Evolutionary conservation across 2,113 vertebrate genomes (phyloP).

Genomic region (Datnioides undecimradiatus): DNA sequence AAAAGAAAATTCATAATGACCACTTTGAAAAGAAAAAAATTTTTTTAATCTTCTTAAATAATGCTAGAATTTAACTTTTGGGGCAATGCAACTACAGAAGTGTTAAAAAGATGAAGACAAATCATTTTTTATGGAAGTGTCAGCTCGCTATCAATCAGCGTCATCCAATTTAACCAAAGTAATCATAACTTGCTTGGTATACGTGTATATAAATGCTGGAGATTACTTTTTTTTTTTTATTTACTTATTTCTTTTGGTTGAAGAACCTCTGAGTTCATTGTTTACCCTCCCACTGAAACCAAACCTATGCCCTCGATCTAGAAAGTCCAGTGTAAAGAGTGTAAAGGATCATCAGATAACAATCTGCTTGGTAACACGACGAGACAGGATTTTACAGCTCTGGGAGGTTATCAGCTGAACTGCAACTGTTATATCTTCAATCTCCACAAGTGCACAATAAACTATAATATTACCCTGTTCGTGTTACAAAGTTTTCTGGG

Average conservation of each 20-base stretch:
- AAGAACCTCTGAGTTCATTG: background rate
- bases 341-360: background rate
- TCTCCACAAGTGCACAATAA: background rate
- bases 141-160: background rate
- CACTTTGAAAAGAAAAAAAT: no score
- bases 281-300: background rate
- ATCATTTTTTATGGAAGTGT: background rate
- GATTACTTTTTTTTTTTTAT: background rate
- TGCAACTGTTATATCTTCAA: background rate
- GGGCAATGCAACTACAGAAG: background rate
- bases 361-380: no score
- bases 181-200: background rate
- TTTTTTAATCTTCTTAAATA: no score
- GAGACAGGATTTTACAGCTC: conserved; percentile 4
- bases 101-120: background rate
- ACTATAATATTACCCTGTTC: background rate
- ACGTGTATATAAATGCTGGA: background rate
- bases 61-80: background rate
- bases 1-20: background rate
- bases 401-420: background rate
- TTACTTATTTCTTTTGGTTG: background rate
- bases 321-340: background rate
- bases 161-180: no score
- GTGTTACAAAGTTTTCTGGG: background rate
- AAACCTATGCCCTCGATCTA: background rate